These are phyloP conservation scores for Nebria ingens DNA, from an alignment of 1,140 invertebrate species.

Conservation along the genomic window DNA sequence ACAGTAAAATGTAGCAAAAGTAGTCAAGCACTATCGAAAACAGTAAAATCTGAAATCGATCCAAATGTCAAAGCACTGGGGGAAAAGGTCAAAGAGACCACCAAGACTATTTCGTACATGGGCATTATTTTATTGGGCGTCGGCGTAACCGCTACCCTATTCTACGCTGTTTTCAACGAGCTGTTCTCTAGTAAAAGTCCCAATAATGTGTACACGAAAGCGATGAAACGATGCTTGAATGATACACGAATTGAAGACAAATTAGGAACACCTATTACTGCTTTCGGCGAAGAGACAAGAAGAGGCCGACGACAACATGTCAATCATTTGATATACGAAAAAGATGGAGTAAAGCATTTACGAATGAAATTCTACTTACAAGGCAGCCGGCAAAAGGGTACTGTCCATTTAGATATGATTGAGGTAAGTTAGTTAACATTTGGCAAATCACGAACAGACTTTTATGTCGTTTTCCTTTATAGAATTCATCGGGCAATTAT, in stretches of 20 bases:
- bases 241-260: constrained; percentile 60
- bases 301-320: constrained; percentile 60
- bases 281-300: constrained; percentile 73
- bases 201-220: constrained; percentile 71
- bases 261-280: constrained; percentile 78
- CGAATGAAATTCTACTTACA: constrained; percentile 85
- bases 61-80: constrained; percentile 52
- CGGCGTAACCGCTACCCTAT: constrained; percentile 64
- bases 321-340: constrained; percentile 61
- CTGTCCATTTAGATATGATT: constrained; percentile 75
- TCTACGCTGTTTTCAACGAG: constrained; percentile 74
- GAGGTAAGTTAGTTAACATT: constrained; percentile 47
- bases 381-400: constrained; percentile 65
- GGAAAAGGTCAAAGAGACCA: constrained; percentile 75
- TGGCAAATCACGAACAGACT: constrained; percentile 10
- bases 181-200: constrained; percentile 79
- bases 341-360: constrained; percentile 65
- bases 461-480: constrained; percentile 32
- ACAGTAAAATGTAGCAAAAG: not conserved
- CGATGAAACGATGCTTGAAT: constrained; percentile 57
- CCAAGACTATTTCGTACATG: constrained; percentile 72
- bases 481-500: constrained; percentile 66
- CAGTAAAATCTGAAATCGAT: constrained; percentile 21
- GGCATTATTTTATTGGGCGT: constrained; percentile 69
- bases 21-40: not conserved